Evolutionary conservation across 1,140 invertebrate genomes (phyloP).

Genomic region (Nylanderia fulva): DNA sequence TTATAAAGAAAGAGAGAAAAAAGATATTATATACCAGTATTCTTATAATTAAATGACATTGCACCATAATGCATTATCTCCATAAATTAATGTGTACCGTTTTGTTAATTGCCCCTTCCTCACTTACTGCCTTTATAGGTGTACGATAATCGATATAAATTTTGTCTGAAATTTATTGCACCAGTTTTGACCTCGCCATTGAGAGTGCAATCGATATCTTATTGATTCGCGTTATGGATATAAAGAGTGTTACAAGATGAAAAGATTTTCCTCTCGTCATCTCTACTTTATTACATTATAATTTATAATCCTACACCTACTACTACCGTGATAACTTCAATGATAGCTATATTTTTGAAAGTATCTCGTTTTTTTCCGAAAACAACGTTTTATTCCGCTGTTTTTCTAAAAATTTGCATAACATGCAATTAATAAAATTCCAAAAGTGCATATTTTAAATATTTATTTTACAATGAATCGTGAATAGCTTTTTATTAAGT

Average conservation of each 20-base stretch:
- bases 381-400: neutral
- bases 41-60: conserved; percentile 12
- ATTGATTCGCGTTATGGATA: conserved; percentile 41
- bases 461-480: neutral
- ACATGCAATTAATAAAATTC: neutral
- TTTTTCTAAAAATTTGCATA: neutral
- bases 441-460: neutral
- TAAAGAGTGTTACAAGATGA: conserved; percentile 19
- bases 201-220: conserved; percentile 42
- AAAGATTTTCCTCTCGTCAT: neutral
- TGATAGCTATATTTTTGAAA: neutral
- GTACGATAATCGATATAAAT: conserved; percentile 55
- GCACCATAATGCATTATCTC: neutral
- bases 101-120: neutral
- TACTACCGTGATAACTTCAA: neutral
- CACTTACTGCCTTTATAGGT: no score
- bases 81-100: neutral
- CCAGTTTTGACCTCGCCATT: conserved; percentile 37
- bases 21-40: neutral
- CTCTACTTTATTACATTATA: conserved; percentile 20
- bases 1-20: no score
- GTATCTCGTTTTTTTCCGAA: neutral
- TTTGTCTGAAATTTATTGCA: conserved; percentile 44
- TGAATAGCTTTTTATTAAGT: neutral
- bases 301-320: conserved; percentile 7